Percentiles rank a stretch among this genome's conserved stretches.
These are phyloP conservation scores for Amphiduros pacificus DNA, from an alignment of 2,888 invertebrate genomes.

Conservation along the genomic window DNA sequence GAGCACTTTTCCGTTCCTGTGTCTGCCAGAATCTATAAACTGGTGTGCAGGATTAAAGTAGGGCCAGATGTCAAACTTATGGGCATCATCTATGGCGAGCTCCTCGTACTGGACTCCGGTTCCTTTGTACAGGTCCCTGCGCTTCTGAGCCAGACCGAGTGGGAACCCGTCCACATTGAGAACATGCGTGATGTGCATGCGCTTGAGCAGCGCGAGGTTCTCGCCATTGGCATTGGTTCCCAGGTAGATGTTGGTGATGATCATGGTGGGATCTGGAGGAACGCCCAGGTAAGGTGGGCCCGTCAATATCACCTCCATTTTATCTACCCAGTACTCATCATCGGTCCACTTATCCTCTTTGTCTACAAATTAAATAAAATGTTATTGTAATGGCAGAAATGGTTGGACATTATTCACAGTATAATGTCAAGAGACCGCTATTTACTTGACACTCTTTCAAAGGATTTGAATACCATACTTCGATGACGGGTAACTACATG, in stretches of 20 bases:
- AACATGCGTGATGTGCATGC: slow-evolving; percentile 18
- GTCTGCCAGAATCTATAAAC: slow-evolving; percentile 23
- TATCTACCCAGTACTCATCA: slow-evolving; percentile 23
- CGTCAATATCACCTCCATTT: slow-evolving; percentile 22
- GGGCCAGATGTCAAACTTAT: slow-evolving; percentile 10
- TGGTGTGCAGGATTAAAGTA: slow-evolving; percentile 19
- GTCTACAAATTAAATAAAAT: too few relatives aligned
- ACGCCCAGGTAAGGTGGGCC: slow-evolving; percentile 23
- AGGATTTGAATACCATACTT: too few relatives aligned
- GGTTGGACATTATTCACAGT: too few relatives aligned
- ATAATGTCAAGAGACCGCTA: too few relatives aligned
- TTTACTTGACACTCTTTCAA: too few relatives aligned
- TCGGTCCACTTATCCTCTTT: neutral
- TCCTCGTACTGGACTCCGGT: slow-evolving; percentile 21
- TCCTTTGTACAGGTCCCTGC: neutral
- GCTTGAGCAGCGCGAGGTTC: slow-evolving; percentile 23
- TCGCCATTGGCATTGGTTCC: slow-evolving; percentile 28
- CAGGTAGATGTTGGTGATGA: slow-evolving; percentile 17
- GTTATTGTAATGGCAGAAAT: too few relatives aligned
- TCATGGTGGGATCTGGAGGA: slow-evolving; percentile 18
- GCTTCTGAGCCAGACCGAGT: neutral
- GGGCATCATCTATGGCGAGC: slow-evolving; percentile 20
- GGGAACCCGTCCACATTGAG: slow-evolving; percentile 16
- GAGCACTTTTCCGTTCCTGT: slow-evolving; percentile 16
- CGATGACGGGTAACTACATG: too few relatives aligned